Evolutionary conservation across 2,797 vertebrate species (phyloP), one percentile per base, ranked within the genome.

Genomic region (Capromys pilorides): DNA sequence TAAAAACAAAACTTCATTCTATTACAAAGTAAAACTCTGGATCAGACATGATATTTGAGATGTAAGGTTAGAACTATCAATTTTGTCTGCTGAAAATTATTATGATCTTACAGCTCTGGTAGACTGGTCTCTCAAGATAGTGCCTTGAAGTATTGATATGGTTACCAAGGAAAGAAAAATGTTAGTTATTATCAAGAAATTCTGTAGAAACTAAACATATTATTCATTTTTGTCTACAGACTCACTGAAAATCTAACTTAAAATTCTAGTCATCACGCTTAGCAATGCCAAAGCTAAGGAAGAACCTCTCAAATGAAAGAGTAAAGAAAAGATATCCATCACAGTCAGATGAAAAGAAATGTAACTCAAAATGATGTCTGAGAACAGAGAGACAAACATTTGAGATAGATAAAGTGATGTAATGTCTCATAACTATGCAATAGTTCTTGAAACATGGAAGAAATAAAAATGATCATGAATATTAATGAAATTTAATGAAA

Each of bases 121-220:
- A 90, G 57, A 57, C 49, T 86, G 16, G 33, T 94, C 39, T 36
- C 88, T 79, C 13, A 78, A 93, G 73, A 69, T 57, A 86, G 33
- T 86, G 39, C 36, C 73, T n/a, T 45, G 51, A 87, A 64, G 19
- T 91, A 8, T 93, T 84, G 7, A 84, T 54, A 28, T 19, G 7
- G 49, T 91, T 95, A 82, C 49, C 41, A 92, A 88, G 39, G 22
- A n/a, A 96, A 91, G 57, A 88, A 88, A 92, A 86, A 36, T 78
- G 41, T 66, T 92, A 22, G 13, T 61, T 67, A 91, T 75, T 91
- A 88, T 78, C 31, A 93, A 62, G 22, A 94, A 94, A 93, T 79
- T 78, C 49, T 91, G 24, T 89, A 69, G n/a, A 79, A 93, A 94
- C 33, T 79, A 92, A 88, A 79, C 7, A 57, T 86, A 41, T 67